Evolutionary conservation across 2,113 vertebrate genomes (phyloP), one percentile per base, ranked within the genome.

Genomic region (Mellivora capensis): DNA sequence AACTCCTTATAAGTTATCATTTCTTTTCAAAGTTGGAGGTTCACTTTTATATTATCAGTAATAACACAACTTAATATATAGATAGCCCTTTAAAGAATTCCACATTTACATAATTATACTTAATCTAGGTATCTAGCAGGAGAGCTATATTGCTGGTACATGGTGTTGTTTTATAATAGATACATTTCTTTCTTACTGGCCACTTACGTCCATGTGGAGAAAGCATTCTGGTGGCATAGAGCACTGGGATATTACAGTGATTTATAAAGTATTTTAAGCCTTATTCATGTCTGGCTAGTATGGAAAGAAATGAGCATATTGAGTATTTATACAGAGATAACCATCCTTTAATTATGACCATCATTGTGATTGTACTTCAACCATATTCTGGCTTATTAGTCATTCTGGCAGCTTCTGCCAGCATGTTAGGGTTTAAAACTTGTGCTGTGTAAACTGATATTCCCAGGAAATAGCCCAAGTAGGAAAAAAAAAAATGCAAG

Each of bases 401-500:
- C 37, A 37, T 27, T 23, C 25, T 87, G 17, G 31, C 23, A 59
- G 72, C 37, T 84, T 74, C 42, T 72, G 21, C 25, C 61, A 25
- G 90, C 62, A 76, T 3, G 20, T 54, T 44, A 44, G 37, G 34
- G 21, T 89, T 11, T 80, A 95, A 82, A 96, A 96, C 31, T 57
- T 77, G 57, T 64, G 44, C 37, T 90, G 71, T 85, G 31, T 91
- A 64, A 80, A 90, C 18, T 59, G 64, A 80, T 64, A 79, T 93
- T 87, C 84, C 44, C 80, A 94, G 93, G 64, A 88, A 94, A 82
- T 88, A 95, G 42, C 6, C 57, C 9, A 71, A 94, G 71, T 37
- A 89, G 89, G 57, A 20, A 76, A 87, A 83, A n/a, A 83, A 87
- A 80, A 90, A 90, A 93, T 52, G n/a, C 71, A 79, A 90, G 83